Conservation (phyloP, 2,888 invertebrate genomes). For the Cremastinae sp. region DNA sequence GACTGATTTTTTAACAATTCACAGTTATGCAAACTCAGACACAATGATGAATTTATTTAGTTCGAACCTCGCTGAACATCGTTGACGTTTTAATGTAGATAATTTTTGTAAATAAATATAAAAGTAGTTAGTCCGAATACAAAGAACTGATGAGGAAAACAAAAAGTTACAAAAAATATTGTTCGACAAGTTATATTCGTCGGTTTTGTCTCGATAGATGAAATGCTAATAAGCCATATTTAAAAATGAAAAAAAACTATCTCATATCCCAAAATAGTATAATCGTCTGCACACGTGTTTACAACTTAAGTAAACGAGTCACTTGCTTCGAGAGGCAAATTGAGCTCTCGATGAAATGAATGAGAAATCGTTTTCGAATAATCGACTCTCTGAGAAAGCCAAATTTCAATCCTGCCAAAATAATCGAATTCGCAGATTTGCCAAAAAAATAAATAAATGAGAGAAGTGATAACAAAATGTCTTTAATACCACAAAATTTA, state of each 20-base stretch:
- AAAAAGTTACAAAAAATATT: constrained; percentile 16
- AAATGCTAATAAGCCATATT: constrained; percentile 64
- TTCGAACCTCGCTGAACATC: constrained; percentile 58
- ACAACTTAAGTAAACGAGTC: constrained; percentile 18
- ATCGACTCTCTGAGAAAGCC: constrained; percentile 59
- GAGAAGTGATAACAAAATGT: constrained; percentile 22
- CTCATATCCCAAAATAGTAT: constrained; percentile 65
- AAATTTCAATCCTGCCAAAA: constrained; percentile 74
- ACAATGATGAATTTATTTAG: constrained; percentile 41
- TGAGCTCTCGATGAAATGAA: constrained; percentile 3
- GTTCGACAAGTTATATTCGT: constrained; percentile 16
- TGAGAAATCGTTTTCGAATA: constrained; percentile 35
- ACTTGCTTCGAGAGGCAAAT: constrained; percentile 10
- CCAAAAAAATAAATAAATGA: constrained; percentile 62
- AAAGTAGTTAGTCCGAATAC: constrained; percentile 53
- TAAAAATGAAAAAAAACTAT: constrained; percentile 56
- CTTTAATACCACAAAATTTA: constrained; percentile 48
- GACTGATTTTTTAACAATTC: constrained; percentile 75
- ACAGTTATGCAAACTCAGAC: constrained; percentile 25
- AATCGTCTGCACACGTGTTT: constrained; percentile 63
- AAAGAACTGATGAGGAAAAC: constrained; percentile 10
- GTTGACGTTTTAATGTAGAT: constrained; percentile 57
- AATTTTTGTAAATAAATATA: constrained; percentile 66
- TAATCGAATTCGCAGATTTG: constrained; percentile 66
- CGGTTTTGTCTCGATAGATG: constrained; percentile 53